Base-by-base conservation (phyloP, 2,888 invertebrate genomes). In the Anagyrus pseudococci region DNA sequence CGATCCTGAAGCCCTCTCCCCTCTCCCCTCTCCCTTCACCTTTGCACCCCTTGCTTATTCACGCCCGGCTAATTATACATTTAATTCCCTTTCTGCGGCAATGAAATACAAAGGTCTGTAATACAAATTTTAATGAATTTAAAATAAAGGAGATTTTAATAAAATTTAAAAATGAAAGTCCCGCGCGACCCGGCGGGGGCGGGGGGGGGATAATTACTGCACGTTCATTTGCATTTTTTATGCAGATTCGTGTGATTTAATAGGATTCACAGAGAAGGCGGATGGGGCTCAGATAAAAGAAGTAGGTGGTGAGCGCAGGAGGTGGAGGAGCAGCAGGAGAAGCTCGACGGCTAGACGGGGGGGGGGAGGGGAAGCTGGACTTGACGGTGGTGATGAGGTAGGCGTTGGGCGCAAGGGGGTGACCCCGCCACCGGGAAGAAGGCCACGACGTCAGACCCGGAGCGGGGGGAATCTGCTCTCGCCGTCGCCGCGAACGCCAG, bases 211-310 rank as follows among this genome's bases (percentile, higher is more conserved):
- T 60, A 64, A 60, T 64, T 60, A 60, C 60, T 26, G 50, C 23
- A 4, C 55, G 58, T 62, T 62, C 49, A 65, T 65, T 65, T 65
- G 62, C 65, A 65, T 65, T 65, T 65, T 65, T 65, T 62, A 65
- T 65, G 65, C 62, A 62, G 61, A 62, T 65, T 53, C 43, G 52
- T 58, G 58, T 58, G 65, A 62, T 65, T 65, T 62, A 65, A 65
- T 65, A 58, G 61, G 55, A 61, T 58, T 50, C 58, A 54, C 50
- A 20, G 25, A 47, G n/a, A n/a, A n/a, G n/a, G n/a, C n/a, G n/a
- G n/a, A n/a, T n/a, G n/a, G n/a, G n/a, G n/a, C n/a, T n/a, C n/a
- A n/a, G n/a, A n/a, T n/a, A n/a, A 46, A 54, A 60, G 59, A 41
- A 33, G 37, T 25, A 4, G 40, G 40, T 10, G 37, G 15, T 22